Base-by-base conservation (phyloP, 2,888 invertebrate genomes). In the Agriotes lineatus region DNA sequence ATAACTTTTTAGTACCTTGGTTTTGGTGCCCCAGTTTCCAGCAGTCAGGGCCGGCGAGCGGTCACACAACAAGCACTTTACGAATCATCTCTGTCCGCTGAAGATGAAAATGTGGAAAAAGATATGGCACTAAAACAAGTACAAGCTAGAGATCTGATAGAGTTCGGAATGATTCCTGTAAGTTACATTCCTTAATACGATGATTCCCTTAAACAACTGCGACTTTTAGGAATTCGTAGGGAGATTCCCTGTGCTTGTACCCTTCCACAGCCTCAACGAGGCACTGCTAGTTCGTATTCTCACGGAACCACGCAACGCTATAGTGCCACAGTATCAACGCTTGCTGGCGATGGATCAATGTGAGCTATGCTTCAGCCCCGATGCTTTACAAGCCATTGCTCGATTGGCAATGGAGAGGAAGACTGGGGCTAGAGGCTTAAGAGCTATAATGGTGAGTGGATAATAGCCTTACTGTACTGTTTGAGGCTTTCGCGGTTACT, bases 111-210 rank as follows among this genome's bases (percentile, higher is more conserved):
- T 84, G 87, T 88, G 73, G 96, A 96, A 84, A 91, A 93, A 80
- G 96, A 96, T 86, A 87, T 89, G 62, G 90, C 94, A 78, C 86
- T 97, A 75, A 88, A 90, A 75, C 91, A 93, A 85, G 96, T 97
- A 61, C 97, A 98, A 88, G 96, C 97, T 0, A 85, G 96, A 79
- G 97, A 98, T 88, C 90, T 98, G 80, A 97, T 98, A 77, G 96
- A 97, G 85, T 99, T 98, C 86, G 99, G 99, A 80, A 96, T 97
- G 95, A 96, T 97, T 79, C 96, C 97, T 59, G 93, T 93, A 79
- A 84, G 87, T 83, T 57, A 25, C 7, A 1, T 1, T 19, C 20
- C 19, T 19, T 16, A 19, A 19, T 10, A 19, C 19, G 20, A 45
- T 16, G 12, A 44, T n/a, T 12, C 20, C 20, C 9, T 7, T 14